phyloP scores from a whole-genome alignment of 1,140 invertebrate genomes.

The Rhagoletis pomonella region DNA sequence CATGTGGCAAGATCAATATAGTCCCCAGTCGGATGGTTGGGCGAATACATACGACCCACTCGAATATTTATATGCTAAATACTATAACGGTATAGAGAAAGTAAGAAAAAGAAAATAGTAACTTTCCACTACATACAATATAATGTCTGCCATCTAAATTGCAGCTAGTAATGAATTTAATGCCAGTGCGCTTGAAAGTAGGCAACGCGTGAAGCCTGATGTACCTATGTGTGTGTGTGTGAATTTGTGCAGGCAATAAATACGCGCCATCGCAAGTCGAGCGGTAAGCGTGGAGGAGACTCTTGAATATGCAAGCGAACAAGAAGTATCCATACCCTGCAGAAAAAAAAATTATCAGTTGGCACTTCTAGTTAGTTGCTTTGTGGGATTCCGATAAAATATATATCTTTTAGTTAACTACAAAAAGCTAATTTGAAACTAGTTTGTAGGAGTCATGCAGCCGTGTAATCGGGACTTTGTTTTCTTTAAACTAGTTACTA shows the following conservation, averaged over 20 bases:
- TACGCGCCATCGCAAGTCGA: neutral
- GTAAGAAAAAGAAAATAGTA: neutral
- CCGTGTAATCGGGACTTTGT: no score
- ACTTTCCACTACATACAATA: neutral
- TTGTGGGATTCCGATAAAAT: no score
- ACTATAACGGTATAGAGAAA: neutral
- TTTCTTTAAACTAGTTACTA: no score
- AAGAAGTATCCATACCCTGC: neutral
- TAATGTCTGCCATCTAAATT: neutral
- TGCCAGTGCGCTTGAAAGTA: neutral
- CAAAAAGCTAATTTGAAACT: no score
- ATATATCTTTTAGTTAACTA: no score
- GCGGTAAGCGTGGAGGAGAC: neutral
- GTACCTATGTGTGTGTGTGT: neutral
- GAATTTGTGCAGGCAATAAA: neutral
- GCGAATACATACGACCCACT: neutral
- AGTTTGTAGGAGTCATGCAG: no score
- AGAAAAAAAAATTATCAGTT: no score
- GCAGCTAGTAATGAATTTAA: neutral
- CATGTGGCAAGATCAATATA: constrained; percentile 32
- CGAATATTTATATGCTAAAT: neutral
- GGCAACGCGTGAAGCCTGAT: neutral
- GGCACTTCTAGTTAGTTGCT: no score
- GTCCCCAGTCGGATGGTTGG: neutral
- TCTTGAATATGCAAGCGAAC: neutral